Conservation (phyloP, 2,113 vertebrate genomes). For the Zosterops hypoxanthus region DNA sequence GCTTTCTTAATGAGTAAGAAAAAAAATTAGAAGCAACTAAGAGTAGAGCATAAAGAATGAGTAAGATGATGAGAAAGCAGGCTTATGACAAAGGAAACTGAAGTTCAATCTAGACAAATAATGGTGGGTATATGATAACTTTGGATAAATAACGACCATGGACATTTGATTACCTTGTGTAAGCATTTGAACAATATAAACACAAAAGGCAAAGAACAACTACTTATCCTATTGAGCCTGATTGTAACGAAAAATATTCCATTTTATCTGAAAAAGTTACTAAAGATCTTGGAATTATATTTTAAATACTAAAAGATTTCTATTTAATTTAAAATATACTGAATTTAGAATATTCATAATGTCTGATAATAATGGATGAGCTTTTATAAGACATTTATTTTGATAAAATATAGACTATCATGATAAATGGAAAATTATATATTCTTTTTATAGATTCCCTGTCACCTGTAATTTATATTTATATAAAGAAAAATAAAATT, state of each 20-base stretch:
- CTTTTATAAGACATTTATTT: neutral
- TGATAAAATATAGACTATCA: neutral
- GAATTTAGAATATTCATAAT: neutral
- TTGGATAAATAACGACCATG: neutral
- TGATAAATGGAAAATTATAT: neutral
- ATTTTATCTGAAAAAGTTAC: neutral
- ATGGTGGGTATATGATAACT: accelerated
- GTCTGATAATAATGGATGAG: neutral
- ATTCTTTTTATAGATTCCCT: neutral
- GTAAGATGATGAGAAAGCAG: neutral
- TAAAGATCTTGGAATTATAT: neutral
- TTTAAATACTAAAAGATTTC: neutral
- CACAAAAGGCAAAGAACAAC: neutral
- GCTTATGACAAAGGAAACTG: neutral
- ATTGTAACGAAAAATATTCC: neutral
- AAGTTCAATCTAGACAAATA: neutral
- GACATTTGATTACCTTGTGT: neutral
- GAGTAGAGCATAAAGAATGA: neutral
- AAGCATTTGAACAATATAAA: neutral
- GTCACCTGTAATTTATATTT: neutral
- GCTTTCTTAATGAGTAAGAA: neutral
- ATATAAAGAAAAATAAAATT: neutral
- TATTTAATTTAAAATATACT: neutral
- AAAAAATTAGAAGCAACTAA: neutral
- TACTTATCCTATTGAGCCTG: neutral